phyloP scores from a whole-genome alignment of 92 coral and sea anemone genomes.

The Nematostella vectensis region DNA sequence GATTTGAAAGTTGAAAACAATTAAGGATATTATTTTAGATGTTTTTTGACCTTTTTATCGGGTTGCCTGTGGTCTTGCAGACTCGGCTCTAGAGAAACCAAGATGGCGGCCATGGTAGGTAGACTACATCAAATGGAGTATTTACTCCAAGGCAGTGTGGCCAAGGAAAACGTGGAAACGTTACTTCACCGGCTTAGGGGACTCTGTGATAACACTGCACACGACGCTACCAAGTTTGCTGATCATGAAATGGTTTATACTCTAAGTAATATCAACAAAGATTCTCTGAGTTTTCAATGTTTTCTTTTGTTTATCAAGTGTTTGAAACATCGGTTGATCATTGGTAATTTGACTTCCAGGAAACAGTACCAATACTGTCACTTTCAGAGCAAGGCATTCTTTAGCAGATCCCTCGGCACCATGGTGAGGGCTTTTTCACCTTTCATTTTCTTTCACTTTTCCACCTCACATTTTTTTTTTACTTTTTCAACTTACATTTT shows the following conservation, averaged over 20 bases:
- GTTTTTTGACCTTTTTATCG: neutral
- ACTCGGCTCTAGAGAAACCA: too few species aligned
- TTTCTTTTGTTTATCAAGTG: too few species aligned
- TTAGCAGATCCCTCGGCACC: constrained; percentile 72
- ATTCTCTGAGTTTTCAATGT: neutral
- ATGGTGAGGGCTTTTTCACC: constrained; percentile 73
- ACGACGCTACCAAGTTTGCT: constrained; percentile 55
- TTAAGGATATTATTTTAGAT: neutral
- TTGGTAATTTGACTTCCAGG: constrained; percentile 48
- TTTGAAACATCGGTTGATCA: too few species aligned
- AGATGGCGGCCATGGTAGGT: constrained; percentile 60
- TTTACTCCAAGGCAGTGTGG: constrained; percentile 82
- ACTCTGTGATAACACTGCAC: constrained; percentile 80
- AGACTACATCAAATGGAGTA: constrained; percentile 89
- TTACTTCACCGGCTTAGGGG: constrained; percentile 79
- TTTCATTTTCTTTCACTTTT: too few species aligned
- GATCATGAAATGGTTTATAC: constrained; percentile 84
- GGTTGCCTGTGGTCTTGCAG: too few species aligned
- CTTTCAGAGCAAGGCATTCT: constrained; percentile 78
- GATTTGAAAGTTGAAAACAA: neutral
- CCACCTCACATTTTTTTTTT: too few species aligned
- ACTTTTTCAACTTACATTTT: too few species aligned
- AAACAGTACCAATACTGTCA: constrained; percentile 40
- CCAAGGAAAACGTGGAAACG: constrained; percentile 57
- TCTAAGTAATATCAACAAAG: constrained; percentile 52